Base-by-base conservation (phyloP, 1,140 invertebrate species). In the Papilio polytes region DNA sequence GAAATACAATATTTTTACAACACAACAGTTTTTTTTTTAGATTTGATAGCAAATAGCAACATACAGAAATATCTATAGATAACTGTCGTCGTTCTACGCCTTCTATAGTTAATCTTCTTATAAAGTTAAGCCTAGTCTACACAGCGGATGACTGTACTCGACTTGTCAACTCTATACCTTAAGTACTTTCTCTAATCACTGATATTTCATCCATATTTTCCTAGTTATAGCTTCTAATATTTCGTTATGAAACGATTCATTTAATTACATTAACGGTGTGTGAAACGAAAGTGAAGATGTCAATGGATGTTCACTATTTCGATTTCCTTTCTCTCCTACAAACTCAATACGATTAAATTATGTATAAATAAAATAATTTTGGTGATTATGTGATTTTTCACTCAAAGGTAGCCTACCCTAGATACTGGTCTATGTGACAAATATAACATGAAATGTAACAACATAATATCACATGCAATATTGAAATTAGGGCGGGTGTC, bases 391-490 rank as follows among this genome's bases (percentile, higher is more conserved):
- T n/a, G n/a, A n/a, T n/a, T 53, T 41, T 6, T 53, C 51, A 53
- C 6, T 53, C 1, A 48, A 2, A 48, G 18, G 10, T 20, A 56
- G 53, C n/a, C 53, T n/a, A 8, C 18, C 53, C 18, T 56, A n/a
- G 53, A 20, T 56, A 9, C n/a, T 56, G 15, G 3, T 20, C n/a
- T 56, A 20, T 56, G 7, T 56, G n/a, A 20, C 20, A n/a, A 8
- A 53, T 20, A 8, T 20, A 56, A 56, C n/a, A 10, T 51, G n/a
- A 56, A 56, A 56, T 56, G n/a, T 56, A 56, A 56, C 53, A 20
- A 56, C 8, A 56, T 56, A 56, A 56, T n/a, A 56, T n/a, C 53
- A 56, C 53, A 56, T 56, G 53, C 53, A 56, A 56, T 56, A 56
- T n/a, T 20, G 53, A 56, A 56, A 56, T 56, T 56, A 56, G 53